A percentile compares a stretch with the other conserved stretches of the same genome.
Evolutionary conservation across 2,888 invertebrate genomes (phyloP).

Genomic region (Hemaris fuciformis): DNA sequence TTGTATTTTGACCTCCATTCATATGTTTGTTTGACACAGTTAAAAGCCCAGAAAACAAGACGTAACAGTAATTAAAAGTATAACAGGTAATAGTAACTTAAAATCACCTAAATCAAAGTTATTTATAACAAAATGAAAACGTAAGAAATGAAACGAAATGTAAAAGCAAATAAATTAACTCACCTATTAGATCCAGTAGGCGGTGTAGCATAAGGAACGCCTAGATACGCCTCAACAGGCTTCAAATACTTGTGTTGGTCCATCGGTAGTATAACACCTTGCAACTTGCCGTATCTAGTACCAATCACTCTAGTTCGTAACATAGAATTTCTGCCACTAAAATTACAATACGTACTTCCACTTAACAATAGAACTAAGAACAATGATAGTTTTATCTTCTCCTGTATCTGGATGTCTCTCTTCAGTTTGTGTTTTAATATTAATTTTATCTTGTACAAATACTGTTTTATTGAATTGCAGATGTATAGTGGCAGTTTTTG

Average conservation of each 20-base stretch:
- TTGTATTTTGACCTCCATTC: no score
- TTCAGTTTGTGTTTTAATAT: constrained; percentile 15
- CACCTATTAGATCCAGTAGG: constrained; percentile 90
- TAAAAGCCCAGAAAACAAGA: no score
- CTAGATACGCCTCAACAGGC: constrained; percentile 90
- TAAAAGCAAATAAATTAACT: constrained; percentile 17
- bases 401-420: constrained; percentile 25
- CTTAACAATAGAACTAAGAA: constrained; percentile 58
- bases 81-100: no score
- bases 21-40: no score
- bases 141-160: no score
- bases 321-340: constrained; percentile 83
- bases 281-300: constrained; percentile 91
- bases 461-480: constrained; percentile 77
- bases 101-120: no score
- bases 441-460: constrained; percentile 38
- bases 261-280: constrained; percentile 90
- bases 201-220: constrained; percentile 93
- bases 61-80: no score
- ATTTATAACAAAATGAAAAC: no score
- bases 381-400: constrained; percentile 55
- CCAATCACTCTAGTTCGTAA: constrained; percentile 90
- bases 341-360: constrained; percentile 63
- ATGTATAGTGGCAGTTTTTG: constrained; percentile 73
- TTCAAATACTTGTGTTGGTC: constrained; percentile 89